phyloP scores from a whole-genome alignment of 2,113 vertebrate genomes.

The Corythornis vintsioides region DNA sequence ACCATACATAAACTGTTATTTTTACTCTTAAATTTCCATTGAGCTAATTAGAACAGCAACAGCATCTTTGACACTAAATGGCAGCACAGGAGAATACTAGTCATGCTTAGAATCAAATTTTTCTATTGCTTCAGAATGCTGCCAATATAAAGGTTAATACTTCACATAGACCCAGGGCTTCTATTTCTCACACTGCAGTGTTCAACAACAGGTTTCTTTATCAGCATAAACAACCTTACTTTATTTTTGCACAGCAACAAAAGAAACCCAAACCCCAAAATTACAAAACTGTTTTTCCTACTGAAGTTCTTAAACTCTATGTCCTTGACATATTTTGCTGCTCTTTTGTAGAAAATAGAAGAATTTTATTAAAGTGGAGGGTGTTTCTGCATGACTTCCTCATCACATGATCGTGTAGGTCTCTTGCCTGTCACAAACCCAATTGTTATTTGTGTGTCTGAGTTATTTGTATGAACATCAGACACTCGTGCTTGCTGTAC shows the following conservation, averaged over 20 bases:
- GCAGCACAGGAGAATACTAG: background rate
- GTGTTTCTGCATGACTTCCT: background rate
- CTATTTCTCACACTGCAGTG: background rate
- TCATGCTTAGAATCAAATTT: background rate
- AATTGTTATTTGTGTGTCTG: background rate
- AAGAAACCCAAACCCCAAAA: fast-evolving
- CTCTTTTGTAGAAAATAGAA: background rate
- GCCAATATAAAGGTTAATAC: background rate
- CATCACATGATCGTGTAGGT: background rate
- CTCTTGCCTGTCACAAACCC: background rate
- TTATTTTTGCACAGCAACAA: background rate
- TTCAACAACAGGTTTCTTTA: background rate
- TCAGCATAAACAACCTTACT: background rate
- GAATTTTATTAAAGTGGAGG: background rate
- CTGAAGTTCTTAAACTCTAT: background rate
- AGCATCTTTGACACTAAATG: background rate
- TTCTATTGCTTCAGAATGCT: background rate
- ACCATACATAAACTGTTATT: background rate
- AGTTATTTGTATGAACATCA: conserved; percentile 11
- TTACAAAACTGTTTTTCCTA: background rate
- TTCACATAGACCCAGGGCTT: background rate
- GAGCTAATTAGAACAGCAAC: background rate
- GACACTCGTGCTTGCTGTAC: background rate
- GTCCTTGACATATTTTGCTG: background rate
- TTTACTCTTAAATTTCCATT: background rate